These are phyloP conservation scores for Dendrocincla tyrannina DNA, from an alignment of 2,797 vertebrate species.

Conservation along the genomic window DNA sequence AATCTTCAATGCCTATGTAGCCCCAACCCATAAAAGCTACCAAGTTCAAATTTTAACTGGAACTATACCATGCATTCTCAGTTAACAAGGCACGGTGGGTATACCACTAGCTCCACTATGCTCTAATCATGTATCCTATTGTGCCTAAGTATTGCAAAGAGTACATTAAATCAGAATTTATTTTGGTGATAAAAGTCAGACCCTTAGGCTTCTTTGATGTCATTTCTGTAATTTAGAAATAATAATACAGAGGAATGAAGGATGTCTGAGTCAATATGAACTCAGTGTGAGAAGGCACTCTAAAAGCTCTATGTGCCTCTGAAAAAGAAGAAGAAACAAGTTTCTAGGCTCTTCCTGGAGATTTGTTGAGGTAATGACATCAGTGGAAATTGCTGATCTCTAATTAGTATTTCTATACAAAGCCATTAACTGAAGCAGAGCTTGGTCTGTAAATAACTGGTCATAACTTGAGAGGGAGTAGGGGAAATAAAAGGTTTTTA, in stretches of 20 bases:
- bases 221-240: slow-evolving; percentile 9
- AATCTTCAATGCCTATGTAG: neutral
- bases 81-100: slow-evolving; percentile 36
- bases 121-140: slow-evolving; percentile 2
- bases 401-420: slow-evolving; percentile 19
- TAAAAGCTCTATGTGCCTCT: neutral
- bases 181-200: slow-evolving; percentile 30
- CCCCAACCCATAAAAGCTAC: neutral
- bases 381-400: neutral
- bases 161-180: slow-evolving; percentile 23
- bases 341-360: neutral
- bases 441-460: neutral
- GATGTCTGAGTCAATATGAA: neutral
- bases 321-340: neutral
- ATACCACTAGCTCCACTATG: neutral
- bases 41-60: slow-evolving; percentile 1
- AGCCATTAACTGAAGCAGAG: neutral
- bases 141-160: neutral
- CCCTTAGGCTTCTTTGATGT: neutral
- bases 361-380: neutral
- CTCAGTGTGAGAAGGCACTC: neutral
- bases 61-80: neutral
- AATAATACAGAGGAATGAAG: neutral
- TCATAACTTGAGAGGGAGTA: neutral
- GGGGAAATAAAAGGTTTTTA: neutral